Evolutionary conservation across 2,888 invertebrate species (phyloP).

Genomic region (Heliconius charithonia): DNA sequence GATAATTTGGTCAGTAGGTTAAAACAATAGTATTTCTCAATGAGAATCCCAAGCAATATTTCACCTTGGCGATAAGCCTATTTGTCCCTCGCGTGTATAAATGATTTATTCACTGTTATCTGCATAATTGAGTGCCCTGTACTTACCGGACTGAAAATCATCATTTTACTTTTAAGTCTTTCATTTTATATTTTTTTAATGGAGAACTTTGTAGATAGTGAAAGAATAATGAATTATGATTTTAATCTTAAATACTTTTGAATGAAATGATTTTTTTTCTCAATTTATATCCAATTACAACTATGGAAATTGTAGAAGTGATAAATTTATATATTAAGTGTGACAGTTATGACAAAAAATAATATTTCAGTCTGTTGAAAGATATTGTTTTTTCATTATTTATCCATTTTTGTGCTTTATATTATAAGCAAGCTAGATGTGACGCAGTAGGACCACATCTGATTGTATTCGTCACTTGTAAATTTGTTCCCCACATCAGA

Average conservation of each 20-base stretch:
- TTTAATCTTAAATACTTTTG: neutral
- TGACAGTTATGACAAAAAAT: no score
- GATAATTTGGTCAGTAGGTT: constrained; percentile 23
- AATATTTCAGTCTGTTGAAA: no score
- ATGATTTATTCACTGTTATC: constrained; percentile 48
- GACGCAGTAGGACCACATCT: no score
- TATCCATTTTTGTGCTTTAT: no score
- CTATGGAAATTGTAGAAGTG: no score
- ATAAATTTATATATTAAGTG: no score
- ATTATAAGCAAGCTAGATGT: no score
- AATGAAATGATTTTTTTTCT: no score
- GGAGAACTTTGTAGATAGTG: neutral
- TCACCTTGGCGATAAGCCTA: constrained; percentile 43
- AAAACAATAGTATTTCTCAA: constrained; percentile 34
- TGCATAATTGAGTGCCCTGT: constrained; percentile 42
- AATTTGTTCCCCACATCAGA: no score
- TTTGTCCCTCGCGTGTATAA: constrained; percentile 47
- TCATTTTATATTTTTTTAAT: constrained; percentile 14
- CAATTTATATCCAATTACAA: no score
- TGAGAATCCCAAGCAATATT: constrained; percentile 32
- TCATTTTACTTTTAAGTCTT: constrained; percentile 1
- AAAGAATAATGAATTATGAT: neutral
- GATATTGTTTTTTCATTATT: no score
- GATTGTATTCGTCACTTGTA: no score
- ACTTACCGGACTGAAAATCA: constrained; percentile 30